Base-by-base conservation (phyloP, 2,888 invertebrate genomes). In the Pyrgus malvae region DNA sequence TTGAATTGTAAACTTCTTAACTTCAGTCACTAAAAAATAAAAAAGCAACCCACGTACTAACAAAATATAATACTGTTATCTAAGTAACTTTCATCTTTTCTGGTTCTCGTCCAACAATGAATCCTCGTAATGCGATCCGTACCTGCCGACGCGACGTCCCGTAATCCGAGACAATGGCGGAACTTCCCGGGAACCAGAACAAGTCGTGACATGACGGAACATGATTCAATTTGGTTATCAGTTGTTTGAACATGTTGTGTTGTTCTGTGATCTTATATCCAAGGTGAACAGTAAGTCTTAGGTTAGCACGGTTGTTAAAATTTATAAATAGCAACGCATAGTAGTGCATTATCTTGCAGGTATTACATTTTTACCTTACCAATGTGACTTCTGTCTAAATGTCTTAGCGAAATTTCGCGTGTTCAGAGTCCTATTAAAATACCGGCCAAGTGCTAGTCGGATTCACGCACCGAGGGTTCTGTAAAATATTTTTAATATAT, bases 181-280 rank as follows among this genome's bases (percentile, higher is more conserved):
- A 40, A 41, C 49, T 31, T n/a, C 33, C 31, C 45, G 45, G 21
- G 45, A 33, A 33, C 25, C 11, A 12, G 42, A 25, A 42, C 50
- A 42, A 19, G 50, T 50, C 50, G 42, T 42, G 50, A 50, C 50
- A 35, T 16, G 50, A 42, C 35, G 42, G 42, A 19, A 50, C 50
- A 50, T 25, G 50, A 42, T 35, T 27, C 17, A 11, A 12, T 35
- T 42, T 33, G 33, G 17, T 50, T 29, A 42, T 45, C 38, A 17
- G 41, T 9, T 25, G 41, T 41, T 23, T 12, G 40, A 11, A 41
- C 40, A 23, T 41, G 40, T 41, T 12, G 5, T 2, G 17, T 11
- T 38, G 38, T 9, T 12, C 2, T 14, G 41, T 14, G 25, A 11
- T 41, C n/a, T n/a, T n/a, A n/a, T n/a, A n/a, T n/a, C n/a, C n/a